Evolutionary conservation across 30 jellyfish, hydroid and myxozoan species (phyloP).

Genomic region (Phacellophora camtschatica): DNA sequence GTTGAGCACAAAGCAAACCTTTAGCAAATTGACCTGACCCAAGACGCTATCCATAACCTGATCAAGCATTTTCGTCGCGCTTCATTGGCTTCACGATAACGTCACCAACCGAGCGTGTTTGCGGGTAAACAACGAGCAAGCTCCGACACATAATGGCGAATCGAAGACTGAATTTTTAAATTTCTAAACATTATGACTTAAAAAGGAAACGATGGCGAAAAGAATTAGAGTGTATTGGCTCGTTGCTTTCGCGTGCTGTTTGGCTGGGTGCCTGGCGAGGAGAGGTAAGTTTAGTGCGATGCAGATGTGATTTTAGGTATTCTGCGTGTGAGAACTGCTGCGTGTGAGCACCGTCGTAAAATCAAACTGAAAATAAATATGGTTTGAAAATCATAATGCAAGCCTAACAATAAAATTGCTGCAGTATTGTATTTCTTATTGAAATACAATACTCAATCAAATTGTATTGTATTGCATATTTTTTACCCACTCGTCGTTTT

Average conservation of each 20-base stretch:
- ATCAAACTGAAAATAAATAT: no score
- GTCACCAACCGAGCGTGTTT: slow-evolving; percentile 60
- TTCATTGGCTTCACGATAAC: slow-evolving; percentile 34
- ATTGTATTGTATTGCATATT: no score
- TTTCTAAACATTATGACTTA: background rate
- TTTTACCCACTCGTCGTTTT: no score
- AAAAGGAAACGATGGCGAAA: background rate
- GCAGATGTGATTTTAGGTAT: no score
- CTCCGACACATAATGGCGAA: background rate
- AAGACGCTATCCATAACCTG: slow-evolving; percentile 4
- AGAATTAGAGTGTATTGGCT: background rate
- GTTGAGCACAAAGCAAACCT: background rate
- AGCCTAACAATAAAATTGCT: no score
- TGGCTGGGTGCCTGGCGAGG: background rate
- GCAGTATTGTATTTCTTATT: no score
- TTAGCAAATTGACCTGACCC: slow-evolving; percentile 54
- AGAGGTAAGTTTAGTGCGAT: slow-evolving; percentile 41
- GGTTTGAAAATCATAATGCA: no score
- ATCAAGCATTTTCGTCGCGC: slow-evolving; percentile 36
- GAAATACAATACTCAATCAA: no score
- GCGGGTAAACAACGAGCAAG: slow-evolving; percentile 12
- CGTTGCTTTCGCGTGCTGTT: background rate
- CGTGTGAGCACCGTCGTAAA: no score
- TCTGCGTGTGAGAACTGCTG: no score
- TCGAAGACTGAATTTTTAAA: background rate